Percentiles rank a stretch among this genome's conserved stretches.
Evolutionary conservation across 2,113 vertebrate species (phyloP).

Genomic region (Barnardius zonarius): DNA sequence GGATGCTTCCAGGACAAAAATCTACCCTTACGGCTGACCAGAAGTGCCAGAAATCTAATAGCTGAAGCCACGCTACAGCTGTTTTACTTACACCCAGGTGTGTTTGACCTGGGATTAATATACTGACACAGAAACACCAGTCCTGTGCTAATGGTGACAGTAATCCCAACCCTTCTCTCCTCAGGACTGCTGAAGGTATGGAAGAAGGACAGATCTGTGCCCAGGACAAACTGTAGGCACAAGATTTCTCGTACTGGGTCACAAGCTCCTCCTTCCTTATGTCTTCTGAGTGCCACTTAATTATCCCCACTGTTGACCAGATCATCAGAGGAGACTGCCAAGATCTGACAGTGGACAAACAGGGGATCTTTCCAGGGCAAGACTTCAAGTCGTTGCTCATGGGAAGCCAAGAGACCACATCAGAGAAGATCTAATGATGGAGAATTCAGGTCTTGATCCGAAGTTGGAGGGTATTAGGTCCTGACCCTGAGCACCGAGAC

Average conservation of each 20-base stretch:
- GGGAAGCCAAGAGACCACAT: neutral
- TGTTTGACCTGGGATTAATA: neutral
- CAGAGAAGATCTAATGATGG: neutral
- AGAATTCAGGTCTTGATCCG: no score
- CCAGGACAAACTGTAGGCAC: neutral
- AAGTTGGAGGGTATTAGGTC: no score
- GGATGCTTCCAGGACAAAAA: neutral
- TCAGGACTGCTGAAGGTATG: neutral
- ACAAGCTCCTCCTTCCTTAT: neutral
- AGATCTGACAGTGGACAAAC: neutral
- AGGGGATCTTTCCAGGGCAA: neutral
- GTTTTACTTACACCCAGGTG: neutral
- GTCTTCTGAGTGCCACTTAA: neutral
- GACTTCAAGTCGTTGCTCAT: neutral
- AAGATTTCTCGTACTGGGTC: neutral
- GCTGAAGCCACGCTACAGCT: neutral
- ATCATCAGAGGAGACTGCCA: neutral
- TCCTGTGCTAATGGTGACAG: fast-evolving
- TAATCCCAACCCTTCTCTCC: neutral
- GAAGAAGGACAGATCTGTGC: neutral
- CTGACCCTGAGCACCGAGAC: no score
- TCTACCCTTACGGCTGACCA: neutral
- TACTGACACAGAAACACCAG: neutral
- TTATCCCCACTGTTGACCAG: neutral
- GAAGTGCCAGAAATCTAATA: neutral